Evolutionary conservation across 2,797 vertebrate genomes (phyloP).

Genomic region (Tadarida brasiliensis): DNA sequence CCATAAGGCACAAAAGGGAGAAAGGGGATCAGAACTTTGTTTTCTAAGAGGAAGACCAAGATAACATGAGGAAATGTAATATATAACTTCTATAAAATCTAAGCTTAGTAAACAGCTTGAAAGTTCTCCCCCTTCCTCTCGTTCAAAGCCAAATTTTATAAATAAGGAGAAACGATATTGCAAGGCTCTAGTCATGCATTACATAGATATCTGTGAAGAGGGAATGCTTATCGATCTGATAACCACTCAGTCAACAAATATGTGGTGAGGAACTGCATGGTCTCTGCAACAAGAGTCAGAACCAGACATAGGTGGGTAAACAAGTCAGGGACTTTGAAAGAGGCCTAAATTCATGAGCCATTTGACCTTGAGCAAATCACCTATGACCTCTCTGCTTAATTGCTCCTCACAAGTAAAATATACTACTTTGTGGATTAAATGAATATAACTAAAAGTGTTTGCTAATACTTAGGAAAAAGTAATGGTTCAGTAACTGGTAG

Average conservation of each 20-base stretch:
- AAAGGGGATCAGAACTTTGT: neutral
- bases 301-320: neutral
- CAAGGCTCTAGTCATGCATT: neutral
- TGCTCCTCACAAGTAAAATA: neutral
- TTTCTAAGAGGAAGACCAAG: slow-evolving; percentile 5
- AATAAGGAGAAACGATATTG: neutral
- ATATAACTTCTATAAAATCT: neutral
- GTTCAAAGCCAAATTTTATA: slow-evolving; percentile 37
- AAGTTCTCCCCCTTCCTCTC: neutral
- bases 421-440: neutral
- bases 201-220: neutral
- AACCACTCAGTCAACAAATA: neutral
- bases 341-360: neutral
- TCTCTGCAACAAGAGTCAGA: neutral
- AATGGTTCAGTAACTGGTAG: neutral
- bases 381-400: neutral
- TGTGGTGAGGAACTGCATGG: neutral
- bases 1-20: neutral
- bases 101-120: neutral
- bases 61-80: neutral
- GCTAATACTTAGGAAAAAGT: neutral
- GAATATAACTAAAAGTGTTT: neutral
- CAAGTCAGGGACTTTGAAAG: neutral
- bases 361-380: neutral
- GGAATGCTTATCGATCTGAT: neutral